Evolutionary conservation across 2,888 invertebrate genomes (phyloP).

Genomic region (Junonia oenone): DNA sequence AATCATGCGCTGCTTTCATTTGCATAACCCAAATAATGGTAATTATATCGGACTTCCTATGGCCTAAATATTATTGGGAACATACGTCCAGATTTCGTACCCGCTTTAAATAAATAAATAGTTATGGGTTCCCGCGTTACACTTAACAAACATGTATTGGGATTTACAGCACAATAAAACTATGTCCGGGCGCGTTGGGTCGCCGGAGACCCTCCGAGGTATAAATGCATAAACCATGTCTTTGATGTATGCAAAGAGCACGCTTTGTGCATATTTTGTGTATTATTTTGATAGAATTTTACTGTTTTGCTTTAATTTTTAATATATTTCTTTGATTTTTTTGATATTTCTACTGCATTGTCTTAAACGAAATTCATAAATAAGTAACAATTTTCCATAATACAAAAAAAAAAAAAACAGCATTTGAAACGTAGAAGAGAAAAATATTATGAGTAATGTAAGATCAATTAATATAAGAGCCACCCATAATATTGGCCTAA

Average conservation of each 20-base stretch:
- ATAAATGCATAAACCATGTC: slow-evolving; percentile 17
- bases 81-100: slow-evolving; percentile 6
- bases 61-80: slow-evolving; percentile 12
- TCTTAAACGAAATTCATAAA: neutral
- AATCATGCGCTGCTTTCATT: neutral
- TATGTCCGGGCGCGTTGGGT: slow-evolving; percentile 37
- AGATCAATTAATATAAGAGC: too few species aligned
- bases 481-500: neutral
- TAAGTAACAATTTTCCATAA: too few species aligned
- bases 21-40: neutral
- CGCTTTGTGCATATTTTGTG: slow-evolving; percentile 10
- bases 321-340: too few species aligned
- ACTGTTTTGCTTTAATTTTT: neutral
- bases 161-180: slow-evolving; percentile 63
- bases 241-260: slow-evolving; percentile 14
- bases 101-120: slow-evolving; percentile 20
- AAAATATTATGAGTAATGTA: neutral
- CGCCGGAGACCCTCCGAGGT: slow-evolving; percentile 26
- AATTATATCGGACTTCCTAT: neutral
- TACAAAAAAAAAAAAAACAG: too few species aligned
- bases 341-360: neutral
- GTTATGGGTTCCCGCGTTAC: slow-evolving; percentile 5
- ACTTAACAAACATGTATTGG: slow-evolving; percentile 20
- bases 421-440: too few species aligned
- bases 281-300: neutral